These are phyloP conservation scores for Ascaphus truei DNA, from an alignment of 2,113 vertebrate genomes.

Conservation along the genomic window DNA sequence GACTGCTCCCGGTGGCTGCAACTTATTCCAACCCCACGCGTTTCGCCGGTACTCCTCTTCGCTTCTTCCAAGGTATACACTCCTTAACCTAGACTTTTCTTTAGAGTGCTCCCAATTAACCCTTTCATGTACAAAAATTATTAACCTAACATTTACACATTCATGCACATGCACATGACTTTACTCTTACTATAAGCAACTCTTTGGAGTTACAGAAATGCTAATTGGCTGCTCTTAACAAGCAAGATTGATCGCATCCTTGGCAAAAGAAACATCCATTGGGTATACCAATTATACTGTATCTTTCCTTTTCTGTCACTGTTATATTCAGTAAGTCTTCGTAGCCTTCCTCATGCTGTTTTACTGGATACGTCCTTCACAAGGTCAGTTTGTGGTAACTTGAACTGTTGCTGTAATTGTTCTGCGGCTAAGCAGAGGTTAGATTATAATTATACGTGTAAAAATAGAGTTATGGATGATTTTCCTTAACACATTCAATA, in stretches of 20 bases:
- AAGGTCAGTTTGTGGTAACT: constrained; percentile 3
- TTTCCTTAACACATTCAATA: no score
- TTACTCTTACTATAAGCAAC: constrained; percentile 4
- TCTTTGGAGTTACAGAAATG: background rate
- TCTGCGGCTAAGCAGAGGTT: background rate
- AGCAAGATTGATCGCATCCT: constrained; percentile 27
- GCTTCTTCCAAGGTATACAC: no score
- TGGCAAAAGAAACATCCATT: constrained; percentile 6
- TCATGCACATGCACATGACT: no score
- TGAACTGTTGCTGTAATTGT: background rate
- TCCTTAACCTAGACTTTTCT: no score
- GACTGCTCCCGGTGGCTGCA: no score
- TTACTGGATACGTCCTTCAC: background rate
- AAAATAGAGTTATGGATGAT: background rate
- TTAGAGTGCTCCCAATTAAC: no score
- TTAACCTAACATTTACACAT: no score
- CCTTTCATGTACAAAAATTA: no score
- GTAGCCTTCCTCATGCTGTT: background rate
- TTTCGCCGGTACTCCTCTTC: no score
- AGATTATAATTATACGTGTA: background rate
- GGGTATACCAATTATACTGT: constrained; percentile 30
- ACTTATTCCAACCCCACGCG: no score
- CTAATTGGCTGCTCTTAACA: constrained; percentile 27
- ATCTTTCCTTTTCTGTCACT: constrained; percentile 17
- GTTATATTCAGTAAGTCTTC: background rate